Conservation (phyloP, 2,797 vertebrate genomes). For the Paedocypris micromegethes region DNA sequence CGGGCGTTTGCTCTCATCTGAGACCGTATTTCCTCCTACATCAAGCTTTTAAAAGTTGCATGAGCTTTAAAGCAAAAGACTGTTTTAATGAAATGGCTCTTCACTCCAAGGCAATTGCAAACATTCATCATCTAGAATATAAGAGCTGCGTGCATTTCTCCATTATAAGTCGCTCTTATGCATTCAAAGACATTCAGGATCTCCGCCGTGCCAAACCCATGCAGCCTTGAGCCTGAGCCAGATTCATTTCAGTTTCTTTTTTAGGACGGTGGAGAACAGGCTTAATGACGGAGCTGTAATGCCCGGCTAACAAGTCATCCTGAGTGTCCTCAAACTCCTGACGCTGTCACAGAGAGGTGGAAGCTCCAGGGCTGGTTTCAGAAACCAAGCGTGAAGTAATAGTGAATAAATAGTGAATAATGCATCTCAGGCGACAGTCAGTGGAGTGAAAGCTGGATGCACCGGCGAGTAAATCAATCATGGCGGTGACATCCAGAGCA, state of each 20-base stretch:
- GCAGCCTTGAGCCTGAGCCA: conserved; percentile 21
- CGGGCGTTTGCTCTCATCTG: too few species aligned
- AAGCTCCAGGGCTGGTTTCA: not conserved
- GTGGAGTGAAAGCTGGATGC: conserved; percentile 11
- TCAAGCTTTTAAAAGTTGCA: too few species aligned
- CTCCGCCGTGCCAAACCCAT: conserved; percentile 1
- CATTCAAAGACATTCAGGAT: conserved; percentile 28
- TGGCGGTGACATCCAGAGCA: conserved; percentile 28
- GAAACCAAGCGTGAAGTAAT: conserved; percentile 11
- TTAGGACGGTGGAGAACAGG: conserved; percentile 17
- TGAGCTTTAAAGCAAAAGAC: too few species aligned
- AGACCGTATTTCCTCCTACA: too few species aligned
- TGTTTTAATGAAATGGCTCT: conserved; percentile 23
- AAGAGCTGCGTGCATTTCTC: not conserved
- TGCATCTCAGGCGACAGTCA: not conserved
- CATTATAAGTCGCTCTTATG: conserved; percentile 15
- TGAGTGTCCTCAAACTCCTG: conserved; percentile 14
- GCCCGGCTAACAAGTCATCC: conserved; percentile 19
- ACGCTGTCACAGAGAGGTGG: conserved; percentile 9
- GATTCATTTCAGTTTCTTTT: conserved; percentile 23
- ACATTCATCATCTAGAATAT: conserved; percentile 9
- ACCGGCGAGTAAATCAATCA: conserved; percentile 32
- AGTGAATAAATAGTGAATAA: too few species aligned
- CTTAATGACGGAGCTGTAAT: conserved; percentile 23
- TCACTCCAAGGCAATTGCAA: conserved; percentile 17